These are phyloP conservation scores for Ceratosolen solmsi DNA, from an alignment of 1,140 invertebrate species.

Conservation along the genomic window DNA sequence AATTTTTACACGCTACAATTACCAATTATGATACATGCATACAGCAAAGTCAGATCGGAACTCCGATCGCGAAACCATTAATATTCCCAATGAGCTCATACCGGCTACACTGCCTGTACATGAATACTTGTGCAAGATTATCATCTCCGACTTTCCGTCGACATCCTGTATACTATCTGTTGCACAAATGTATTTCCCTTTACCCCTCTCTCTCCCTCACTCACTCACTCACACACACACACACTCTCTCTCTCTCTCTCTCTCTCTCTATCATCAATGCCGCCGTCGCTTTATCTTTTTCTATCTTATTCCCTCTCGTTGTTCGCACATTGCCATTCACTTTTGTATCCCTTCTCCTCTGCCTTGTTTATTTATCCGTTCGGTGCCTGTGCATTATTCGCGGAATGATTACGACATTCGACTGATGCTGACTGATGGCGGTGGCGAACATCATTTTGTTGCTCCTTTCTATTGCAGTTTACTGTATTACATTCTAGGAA, in stretches of 20 bases:
- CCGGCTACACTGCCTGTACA: not conserved
- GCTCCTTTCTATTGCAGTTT: conserved; percentile 1
- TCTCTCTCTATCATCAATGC: no score
- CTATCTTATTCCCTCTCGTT: no score
- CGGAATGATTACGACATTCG: conserved; percentile 31
- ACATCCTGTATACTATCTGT: conserved; percentile 41
- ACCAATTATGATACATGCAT: not conserved
- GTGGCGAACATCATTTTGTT: conserved; percentile 24
- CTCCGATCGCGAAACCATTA: conserved; percentile 16
- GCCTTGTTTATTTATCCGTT: conserved; percentile 40
- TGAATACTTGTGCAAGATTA: conserved; percentile 40
- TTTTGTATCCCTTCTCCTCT: conserved; percentile 12
- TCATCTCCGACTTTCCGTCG: conserved; percentile 35
- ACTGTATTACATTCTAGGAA: not conserved
- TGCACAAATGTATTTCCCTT: no score
- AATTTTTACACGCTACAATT: conserved; percentile 17
- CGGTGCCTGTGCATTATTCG: conserved; percentile 1
- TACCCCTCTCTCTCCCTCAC: no score
- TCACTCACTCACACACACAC: no score
- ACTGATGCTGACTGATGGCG: conserved; percentile 6
- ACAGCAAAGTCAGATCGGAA: not conserved
- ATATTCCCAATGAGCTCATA: conserved; percentile 36
- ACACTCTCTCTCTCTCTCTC: no score
- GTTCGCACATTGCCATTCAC: conserved; percentile 28
- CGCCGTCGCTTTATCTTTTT: no score